Evolutionary conservation across 1,140 invertebrate species (phyloP).

Genomic region (Akabosia matsudoensis): DNA sequence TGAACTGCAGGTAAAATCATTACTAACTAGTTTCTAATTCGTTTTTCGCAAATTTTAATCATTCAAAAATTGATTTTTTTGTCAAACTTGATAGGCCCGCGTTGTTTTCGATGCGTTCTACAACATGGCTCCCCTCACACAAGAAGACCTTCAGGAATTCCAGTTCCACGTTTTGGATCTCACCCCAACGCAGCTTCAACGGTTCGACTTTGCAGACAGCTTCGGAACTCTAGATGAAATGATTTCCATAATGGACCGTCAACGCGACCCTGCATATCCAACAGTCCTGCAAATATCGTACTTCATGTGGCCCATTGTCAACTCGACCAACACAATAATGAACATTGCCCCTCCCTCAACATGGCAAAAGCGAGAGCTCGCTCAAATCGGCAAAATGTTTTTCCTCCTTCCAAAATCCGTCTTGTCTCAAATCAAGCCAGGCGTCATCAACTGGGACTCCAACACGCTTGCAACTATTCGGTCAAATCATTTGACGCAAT

Average conservation of each 20-base stretch:
- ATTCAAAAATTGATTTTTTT: not conserved
- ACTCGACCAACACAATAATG: conserved; percentile 11
- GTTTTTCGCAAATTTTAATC: no score
- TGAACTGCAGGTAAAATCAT: conserved; percentile 33
- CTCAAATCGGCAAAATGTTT: conserved; percentile 38
- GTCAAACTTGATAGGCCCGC: conserved; percentile 18
- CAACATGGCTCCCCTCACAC: conserved; percentile 11
- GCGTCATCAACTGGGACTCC: conserved; percentile 36
- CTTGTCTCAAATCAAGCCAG: conserved; percentile 26
- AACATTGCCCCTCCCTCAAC: conserved; percentile 7
- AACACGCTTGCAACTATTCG: conserved; percentile 26
- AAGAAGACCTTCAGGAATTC: conserved; percentile 40
- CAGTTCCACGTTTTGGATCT: conserved; percentile 33
- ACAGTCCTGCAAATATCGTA: conserved; percentile 39
- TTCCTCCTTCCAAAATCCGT: conserved; percentile 36
- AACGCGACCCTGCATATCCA: conserved; percentile 8
- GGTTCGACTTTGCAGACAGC: conserved; percentile 35
- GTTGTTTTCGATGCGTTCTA: conserved; percentile 40
- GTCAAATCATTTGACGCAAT: conserved; percentile 26
- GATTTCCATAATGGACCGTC: conserved; percentile 30
- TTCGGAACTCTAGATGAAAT: conserved; percentile 39
- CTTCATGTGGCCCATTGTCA: conserved; percentile 37
- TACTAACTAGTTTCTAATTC: no score
- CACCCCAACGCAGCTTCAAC: conserved; percentile 26
- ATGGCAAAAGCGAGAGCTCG: conserved; percentile 37